A percentile compares a stretch with the other conserved stretches of the same genome.
phyloP scores from a whole-genome alignment of 2,113 vertebrate genomes.

The Ceyx melanurus region DNA sequence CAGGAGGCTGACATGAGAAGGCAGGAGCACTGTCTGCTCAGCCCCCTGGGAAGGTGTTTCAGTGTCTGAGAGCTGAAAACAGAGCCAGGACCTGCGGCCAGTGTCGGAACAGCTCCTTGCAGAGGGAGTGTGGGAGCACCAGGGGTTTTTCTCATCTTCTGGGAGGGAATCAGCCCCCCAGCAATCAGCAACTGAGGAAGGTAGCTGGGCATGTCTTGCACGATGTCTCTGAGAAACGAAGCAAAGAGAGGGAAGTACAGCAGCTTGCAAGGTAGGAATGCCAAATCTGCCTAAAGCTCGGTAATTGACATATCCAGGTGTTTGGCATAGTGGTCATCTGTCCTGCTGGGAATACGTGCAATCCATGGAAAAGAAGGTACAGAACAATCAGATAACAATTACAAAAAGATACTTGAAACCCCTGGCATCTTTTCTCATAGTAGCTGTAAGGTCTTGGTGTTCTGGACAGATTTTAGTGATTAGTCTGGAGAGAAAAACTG shows the following conservation, averaged over 20 bases:
- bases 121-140: not conserved
- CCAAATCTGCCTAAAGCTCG: not conserved
- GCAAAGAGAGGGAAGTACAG: slow-evolving; percentile 32
- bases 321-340: not conserved
- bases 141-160: not conserved
- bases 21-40: not conserved
- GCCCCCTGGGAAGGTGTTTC: not conserved
- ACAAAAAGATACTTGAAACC: not conserved
- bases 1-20: not conserved
- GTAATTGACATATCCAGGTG: not conserved
- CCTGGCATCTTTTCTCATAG: not conserved
- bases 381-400: not conserved
- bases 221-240: slow-evolving; percentile 56
- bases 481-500: not conserved
- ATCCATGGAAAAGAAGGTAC: not conserved
- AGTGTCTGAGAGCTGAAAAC: not conserved
- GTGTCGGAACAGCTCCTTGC: not conserved
- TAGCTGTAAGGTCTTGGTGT: not conserved
- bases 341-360: not conserved
- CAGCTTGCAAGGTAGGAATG: slow-evolving; percentile 72
- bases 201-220: not conserved
- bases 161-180: slow-evolving; percentile 6
- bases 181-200: not conserved
- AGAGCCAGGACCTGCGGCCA: not conserved
- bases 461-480: not conserved